phyloP scores from a whole-genome alignment of 1,140 invertebrate genomes.

The Drosophila cardini region DNA sequence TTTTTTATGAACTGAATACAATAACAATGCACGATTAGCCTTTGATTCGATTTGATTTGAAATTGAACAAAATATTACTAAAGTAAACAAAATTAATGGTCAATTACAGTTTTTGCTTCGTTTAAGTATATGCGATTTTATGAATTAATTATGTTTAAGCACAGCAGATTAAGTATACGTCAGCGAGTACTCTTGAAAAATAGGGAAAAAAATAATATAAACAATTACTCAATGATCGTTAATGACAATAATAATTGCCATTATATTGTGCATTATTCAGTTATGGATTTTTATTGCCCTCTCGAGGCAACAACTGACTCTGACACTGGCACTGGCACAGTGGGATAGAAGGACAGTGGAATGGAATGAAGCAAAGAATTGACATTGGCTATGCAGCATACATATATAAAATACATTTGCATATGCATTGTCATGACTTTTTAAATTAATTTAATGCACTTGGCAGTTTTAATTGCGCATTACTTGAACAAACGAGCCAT shows the following conservation, averaged over 20 bases:
- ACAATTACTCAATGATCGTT: slow-evolving; percentile 24
- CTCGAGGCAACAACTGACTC: background rate
- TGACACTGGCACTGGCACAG: background rate
- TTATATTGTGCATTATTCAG: slow-evolving; percentile 13
- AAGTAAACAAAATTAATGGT: too few relatives aligned
- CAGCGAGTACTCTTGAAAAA: background rate
- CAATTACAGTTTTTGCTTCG: too few relatives aligned
- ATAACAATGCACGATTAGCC: background rate
- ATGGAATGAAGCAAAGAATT: background rate
- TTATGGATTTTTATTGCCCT: slow-evolving; percentile 14
- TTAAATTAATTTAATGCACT: slow-evolving; percentile 80
- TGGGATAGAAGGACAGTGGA: background rate
- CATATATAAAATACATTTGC: slow-evolving; percentile 20
- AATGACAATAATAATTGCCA: slow-evolving; percentile 11
- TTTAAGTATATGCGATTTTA: background rate
- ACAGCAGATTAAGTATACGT: background rate
- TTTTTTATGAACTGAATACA: background rate
- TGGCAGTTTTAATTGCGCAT: slow-evolving; percentile 77
- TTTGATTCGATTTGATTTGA: background rate
- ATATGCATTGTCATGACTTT: slow-evolving; percentile 47
- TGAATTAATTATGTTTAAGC: slow-evolving; percentile 3
- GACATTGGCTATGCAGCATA: slow-evolving; percentile 3
- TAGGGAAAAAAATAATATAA: background rate
- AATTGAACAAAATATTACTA: background rate
- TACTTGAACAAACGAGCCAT: slow-evolving; percentile 65